phyloP scores from a whole-genome alignment of 2,888 invertebrate species.

The Aphodius sticticus region DNA sequence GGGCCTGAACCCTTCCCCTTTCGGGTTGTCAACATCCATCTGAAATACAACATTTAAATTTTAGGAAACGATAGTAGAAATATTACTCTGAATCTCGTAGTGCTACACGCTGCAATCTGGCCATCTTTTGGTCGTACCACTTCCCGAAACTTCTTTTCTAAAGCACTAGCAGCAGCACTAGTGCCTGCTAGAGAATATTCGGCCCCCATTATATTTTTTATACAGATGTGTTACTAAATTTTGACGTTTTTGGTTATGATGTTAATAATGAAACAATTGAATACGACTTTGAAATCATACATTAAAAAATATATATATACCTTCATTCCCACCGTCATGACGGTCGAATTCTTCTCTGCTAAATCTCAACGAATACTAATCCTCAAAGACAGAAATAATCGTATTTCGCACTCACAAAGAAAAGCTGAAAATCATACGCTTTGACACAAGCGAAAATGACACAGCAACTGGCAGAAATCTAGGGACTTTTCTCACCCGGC shows the following conservation, averaged over 20 bases:
- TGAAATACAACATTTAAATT: constrained; percentile 50
- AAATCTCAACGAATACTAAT: background rate
- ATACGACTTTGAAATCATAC: background rate
- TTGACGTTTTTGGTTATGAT: constrained; percentile 5
- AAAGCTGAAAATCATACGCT: background rate
- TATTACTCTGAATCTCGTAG: background rate
- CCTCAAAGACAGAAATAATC: background rate
- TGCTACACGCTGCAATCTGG: background rate
- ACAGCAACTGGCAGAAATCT: background rate
- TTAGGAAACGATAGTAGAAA: background rate
- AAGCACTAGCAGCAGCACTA: background rate
- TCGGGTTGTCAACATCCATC: constrained; percentile 79
- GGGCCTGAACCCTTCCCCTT: constrained; percentile 90
- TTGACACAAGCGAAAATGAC: background rate
- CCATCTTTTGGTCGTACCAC: background rate
- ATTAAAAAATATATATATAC: background rate
- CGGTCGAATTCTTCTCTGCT: constrained; percentile 9
- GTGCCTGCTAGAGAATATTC: constrained; percentile 11
- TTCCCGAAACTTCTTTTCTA: constrained; percentile 10
- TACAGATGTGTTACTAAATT: constrained; percentile 7
- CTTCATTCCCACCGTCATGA: constrained; percentile 26
- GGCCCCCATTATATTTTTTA: background rate
- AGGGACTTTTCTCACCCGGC: background rate
- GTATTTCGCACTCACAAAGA: background rate
- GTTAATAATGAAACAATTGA: background rate